phyloP scores from a whole-genome alignment of 2,888 invertebrate genomes.

The Metellina segmentata region DNA sequence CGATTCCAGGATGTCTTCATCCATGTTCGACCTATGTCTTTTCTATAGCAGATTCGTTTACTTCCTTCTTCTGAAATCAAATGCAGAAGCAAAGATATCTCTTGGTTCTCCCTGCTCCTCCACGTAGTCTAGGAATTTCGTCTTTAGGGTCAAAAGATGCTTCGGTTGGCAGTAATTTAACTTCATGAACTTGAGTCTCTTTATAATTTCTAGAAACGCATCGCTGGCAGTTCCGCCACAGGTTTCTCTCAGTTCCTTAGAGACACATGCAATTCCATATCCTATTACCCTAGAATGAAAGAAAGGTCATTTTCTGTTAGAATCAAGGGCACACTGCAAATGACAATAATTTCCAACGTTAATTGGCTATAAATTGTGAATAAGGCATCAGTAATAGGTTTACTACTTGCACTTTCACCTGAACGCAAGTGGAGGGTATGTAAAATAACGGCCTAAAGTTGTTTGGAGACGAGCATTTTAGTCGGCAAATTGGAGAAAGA shows the following conservation, averaged over 20 bases:
- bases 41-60: neutral
- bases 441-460: no score
- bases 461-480: no score
- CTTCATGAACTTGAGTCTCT: neutral
- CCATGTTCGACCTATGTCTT: no score
- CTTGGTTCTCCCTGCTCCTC: neutral
- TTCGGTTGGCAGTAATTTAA: neutral
- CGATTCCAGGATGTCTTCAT: no score
- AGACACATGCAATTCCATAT: neutral
- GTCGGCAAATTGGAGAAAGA: no score
- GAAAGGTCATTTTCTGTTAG: neutral
- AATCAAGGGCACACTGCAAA: neutral
- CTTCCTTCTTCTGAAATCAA: slow-evolving; percentile 16
- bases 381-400: no score
- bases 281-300: neutral
- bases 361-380: neutral
- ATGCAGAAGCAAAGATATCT: neutral
- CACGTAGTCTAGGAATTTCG: neutral
- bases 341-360: neutral
- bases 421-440: no score
- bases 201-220: neutral
- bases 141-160: neutral
- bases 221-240: neutral
- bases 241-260: neutral
- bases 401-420: neutral